phyloP scores from a whole-genome alignment of 2,797 vertebrate genomes.

The Malacoctenus gilli region DNA sequence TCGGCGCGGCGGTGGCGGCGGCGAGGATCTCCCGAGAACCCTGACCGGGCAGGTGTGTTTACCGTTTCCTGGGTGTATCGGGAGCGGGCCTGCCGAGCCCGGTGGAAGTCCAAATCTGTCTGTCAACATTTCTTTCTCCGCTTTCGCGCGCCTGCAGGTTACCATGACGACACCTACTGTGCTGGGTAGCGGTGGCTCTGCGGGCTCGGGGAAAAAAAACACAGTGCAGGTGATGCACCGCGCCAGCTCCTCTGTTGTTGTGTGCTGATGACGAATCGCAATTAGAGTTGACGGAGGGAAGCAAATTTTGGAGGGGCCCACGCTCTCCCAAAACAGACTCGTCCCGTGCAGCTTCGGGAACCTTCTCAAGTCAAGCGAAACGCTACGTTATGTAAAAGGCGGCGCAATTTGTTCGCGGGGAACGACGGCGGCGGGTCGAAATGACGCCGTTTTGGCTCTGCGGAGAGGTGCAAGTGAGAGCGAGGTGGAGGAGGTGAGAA shows the following conservation, averaged over 20 bases:
- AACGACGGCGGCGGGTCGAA: too few relatives aligned
- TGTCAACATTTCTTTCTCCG: constrained; percentile 57
- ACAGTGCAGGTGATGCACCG: constrained; percentile 39
- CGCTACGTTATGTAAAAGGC: too few relatives aligned
- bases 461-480: constrained; percentile 44
- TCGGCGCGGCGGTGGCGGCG: not conserved
- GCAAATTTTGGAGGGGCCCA: too few relatives aligned
- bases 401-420: too few relatives aligned
- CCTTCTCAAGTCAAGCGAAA: too few relatives aligned
- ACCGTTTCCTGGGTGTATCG: constrained; percentile 39
- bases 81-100: constrained; percentile 41
- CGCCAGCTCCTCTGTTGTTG: constrained; percentile 13
- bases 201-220: constrained; percentile 47
- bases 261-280: constrained; percentile 15
- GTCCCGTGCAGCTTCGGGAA: too few relatives aligned
- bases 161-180: constrained; percentile 71
- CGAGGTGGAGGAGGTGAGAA: constrained; percentile 20
- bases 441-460: too few relatives aligned
- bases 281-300: constrained; percentile 9
- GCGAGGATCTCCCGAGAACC: constrained; percentile 18
- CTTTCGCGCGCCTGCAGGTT: constrained; percentile 58
- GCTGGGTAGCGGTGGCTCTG: constrained; percentile 50
- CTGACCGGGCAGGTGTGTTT: constrained; percentile 27
- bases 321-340: too few relatives aligned
- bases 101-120: constrained; percentile 58